Evolutionary conservation across 2,113 vertebrate genomes (phyloP).

Genomic region (Lagopus leucura): DNA sequence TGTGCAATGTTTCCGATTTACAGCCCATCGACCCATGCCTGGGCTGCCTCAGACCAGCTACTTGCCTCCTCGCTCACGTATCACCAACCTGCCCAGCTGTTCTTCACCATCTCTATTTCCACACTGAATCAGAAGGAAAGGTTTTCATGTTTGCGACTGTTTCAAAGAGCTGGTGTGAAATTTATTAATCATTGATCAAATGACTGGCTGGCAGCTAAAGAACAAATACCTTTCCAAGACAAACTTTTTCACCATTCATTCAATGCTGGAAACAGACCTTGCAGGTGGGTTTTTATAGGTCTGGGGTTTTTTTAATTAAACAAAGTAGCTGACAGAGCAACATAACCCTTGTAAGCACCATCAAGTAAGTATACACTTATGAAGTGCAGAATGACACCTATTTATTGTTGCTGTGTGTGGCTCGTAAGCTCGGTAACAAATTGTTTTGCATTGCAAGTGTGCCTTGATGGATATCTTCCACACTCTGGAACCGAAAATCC

Average conservation of each 20-base stretch:
- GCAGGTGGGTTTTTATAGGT: background rate
- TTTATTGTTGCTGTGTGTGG: background rate
- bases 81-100: background rate
- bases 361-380: accelerated
- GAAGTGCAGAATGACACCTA: background rate
- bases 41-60: background rate
- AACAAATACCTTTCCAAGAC: background rate
- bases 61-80: accelerated
- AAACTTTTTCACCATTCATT: background rate
- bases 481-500: background rate
- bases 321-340: background rate
- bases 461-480: background rate
- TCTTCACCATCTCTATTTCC: background rate
- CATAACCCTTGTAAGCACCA: background rate
- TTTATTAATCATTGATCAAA: background rate
- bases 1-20: background rate
- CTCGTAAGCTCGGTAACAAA: background rate
- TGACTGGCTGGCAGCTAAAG: background rate
- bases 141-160: background rate
- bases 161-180: background rate
- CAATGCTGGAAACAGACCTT: background rate
- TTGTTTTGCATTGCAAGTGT: background rate
- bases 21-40: background rate
- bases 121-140: accelerated
- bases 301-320: background rate